These are phyloP conservation scores for Escarpia spicata DNA, from an alignment of 2,888 invertebrate genomes.

Conservation along the genomic window DNA sequence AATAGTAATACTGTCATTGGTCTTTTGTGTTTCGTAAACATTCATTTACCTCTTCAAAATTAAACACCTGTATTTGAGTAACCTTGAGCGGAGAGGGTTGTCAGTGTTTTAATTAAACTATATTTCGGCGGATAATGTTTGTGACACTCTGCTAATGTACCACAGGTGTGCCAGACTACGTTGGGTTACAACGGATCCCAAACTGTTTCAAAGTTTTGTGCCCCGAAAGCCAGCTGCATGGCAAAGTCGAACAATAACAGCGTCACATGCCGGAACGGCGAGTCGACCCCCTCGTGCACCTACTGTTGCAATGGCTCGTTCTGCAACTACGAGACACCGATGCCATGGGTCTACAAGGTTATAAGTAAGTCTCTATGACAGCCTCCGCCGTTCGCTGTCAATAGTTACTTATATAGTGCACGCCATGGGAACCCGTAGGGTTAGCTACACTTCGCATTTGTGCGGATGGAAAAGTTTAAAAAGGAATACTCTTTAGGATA, in stretches of 20 bases:
- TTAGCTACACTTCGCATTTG: too few relatives aligned
- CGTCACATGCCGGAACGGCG: neutral
- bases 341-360: neutral
- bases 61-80: too few relatives aligned
- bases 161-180: neutral
- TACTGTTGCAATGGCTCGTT: neutral
- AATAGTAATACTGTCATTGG: too few relatives aligned
- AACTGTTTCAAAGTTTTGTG: constrained; percentile 8
- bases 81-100: neutral
- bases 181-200: neutral
- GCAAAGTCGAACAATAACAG: neutral
- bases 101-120: neutral
- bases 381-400: too few relatives aligned
- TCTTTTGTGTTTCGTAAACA: too few relatives aligned
- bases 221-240: neutral
- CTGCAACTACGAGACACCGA: neutral
- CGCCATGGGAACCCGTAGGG: too few relatives aligned
- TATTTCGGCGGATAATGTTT: neutral
- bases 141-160: neutral
- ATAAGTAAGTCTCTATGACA: neutral
- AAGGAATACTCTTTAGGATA: too few relatives aligned
- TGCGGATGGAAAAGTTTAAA: too few relatives aligned
- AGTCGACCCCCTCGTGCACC: neutral
- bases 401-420: too few relatives aligned
- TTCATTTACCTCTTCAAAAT: too few relatives aligned